Percentiles rank a stretch among this genome's conserved stretches.
phyloP scores from a whole-genome alignment of 2,113 vertebrate genomes.

The human region GRCh38 chr12:56747001-56747500 shows the following conservation, averaged over 20 bases:
- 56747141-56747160: neutral
- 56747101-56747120: neutral
- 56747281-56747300: conserved; percentile 27
- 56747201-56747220: conserved; percentile 11
- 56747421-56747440: neutral
- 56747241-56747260: conserved; percentile 12
- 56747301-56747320: conserved; percentile 3
- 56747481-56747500: too few species aligned
- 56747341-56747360: neutral
- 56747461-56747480: too few species aligned
- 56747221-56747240: conserved; percentile 42
- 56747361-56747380: neutral
- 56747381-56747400: conserved; percentile 33
- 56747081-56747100: conserved; percentile 2
- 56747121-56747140: neutral
- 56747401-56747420: conserved; percentile 18
- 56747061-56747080: neutral
- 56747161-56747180: neutral
- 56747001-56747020: conserved; percentile 93
- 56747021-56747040: conserved; percentile 89
- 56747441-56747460: neutral
- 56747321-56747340: conserved; percentile 28
- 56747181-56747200: neutral
- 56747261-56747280: conserved; percentile 1
- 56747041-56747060: conserved; percentile 31